These are phyloP conservation scores for Aleadryas rufinucha DNA, from an alignment of 2,113 vertebrate genomes.

Conservation along the genomic window DNA sequence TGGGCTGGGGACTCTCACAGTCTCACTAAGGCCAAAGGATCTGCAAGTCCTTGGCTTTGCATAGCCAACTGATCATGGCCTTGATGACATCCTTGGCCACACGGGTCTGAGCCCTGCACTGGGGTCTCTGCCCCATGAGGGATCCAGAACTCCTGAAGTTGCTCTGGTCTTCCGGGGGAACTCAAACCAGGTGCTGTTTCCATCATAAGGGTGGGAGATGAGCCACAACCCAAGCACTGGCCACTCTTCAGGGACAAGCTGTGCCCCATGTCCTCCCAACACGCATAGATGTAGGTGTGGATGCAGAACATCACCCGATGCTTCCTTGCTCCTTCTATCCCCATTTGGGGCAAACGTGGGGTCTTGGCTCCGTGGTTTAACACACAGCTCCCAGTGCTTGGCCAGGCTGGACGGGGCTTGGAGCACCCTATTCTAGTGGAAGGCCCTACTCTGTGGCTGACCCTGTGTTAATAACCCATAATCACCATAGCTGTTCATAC, in stretches of 20 bases:
- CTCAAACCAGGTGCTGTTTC: not conserved
- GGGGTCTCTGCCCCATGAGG: not conserved
- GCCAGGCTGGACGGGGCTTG: not conserved
- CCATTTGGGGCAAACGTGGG: not conserved
- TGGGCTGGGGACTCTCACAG: not conserved
- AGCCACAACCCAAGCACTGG: rapidly evolving
- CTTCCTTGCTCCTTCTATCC: not conserved
- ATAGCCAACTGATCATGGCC: not conserved
- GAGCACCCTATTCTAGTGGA: not conserved
- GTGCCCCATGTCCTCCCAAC: not conserved
- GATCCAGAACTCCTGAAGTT: not conserved
- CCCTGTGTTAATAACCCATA: not conserved
- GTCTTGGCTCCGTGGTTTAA: not conserved
- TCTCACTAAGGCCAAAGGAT: not conserved
- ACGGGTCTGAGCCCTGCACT: rapidly evolving
- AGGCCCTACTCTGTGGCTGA: not conserved
- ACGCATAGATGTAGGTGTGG: not conserved
- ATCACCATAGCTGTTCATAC: not conserved
- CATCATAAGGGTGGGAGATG: not conserved
- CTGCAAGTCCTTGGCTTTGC: not conserved
- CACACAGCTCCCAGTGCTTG: not conserved
- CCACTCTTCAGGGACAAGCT: not conserved
- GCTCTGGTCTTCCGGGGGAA: not conserved
- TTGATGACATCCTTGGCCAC: not conserved
- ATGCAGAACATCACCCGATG: not conserved